Conservation (phyloP, 2,797 vertebrate genomes). For the Pantherophis vulpinus region DNA sequence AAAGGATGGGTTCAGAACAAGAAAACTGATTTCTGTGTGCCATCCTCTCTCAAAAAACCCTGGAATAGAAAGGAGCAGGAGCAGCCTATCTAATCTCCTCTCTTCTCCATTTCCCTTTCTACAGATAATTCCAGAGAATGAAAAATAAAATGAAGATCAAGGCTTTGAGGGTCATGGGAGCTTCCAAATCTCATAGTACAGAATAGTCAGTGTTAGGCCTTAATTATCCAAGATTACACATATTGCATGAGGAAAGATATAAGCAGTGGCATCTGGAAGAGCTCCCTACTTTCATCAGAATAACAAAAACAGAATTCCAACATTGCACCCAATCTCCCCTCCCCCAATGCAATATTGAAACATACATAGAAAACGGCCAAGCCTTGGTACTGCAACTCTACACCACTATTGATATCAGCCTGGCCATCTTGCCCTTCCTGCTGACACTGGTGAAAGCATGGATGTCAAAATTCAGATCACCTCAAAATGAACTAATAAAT, state of each 20-base stretch:
- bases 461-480: neutral
- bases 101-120: neutral
- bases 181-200: neutral
- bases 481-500: neutral
- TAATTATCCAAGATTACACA: neutral
- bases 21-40: neutral
- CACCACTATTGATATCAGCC: neutral
- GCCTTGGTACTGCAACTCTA: neutral
- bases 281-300: neutral
- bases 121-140: neutral
- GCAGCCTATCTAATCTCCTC: neutral
- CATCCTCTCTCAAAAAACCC: neutral
- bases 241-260: neutral
- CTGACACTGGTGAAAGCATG: neutral
- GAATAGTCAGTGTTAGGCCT: neutral
- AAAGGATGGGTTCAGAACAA: neutral
- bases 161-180: neutral
- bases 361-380: neutral
- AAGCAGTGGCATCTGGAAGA: neutral
- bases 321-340: neutral
- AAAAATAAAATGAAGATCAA: neutral
- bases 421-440: neutral
- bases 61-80: neutral
- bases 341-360: neutral
- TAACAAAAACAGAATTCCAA: neutral